phyloP scores from a whole-genome alignment of 2,888 invertebrate genomes.

The Myopa tessellatipennis region DNA sequence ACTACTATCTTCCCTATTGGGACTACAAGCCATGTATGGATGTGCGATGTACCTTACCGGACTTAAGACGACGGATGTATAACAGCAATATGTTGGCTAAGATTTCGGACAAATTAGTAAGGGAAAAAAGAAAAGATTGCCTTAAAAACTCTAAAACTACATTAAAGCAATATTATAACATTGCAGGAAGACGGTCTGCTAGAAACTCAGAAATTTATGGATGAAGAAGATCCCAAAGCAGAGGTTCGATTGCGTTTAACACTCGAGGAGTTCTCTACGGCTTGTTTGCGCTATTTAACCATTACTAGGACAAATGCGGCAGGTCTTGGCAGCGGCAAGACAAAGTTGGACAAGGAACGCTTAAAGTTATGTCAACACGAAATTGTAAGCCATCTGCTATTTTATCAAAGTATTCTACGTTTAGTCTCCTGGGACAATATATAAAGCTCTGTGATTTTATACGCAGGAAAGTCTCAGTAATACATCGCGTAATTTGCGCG shows the following conservation, averaged over 20 bases:
- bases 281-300: conserved; percentile 75
- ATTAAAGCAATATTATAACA: not conserved
- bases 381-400: conserved; percentile 71
- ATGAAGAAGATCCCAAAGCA: conserved; percentile 73
- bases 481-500: conserved; percentile 78
- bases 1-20: conserved; percentile 85
- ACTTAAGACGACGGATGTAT: conserved; percentile 86
- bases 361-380: conserved; percentile 83
- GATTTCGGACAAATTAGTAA: conserved; percentile 82
- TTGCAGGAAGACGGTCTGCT: conserved; percentile 76
- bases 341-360: conserved; percentile 86
- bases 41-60: conserved; percentile 84
- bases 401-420: not conserved
- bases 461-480: conserved; percentile 79
- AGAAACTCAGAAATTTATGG: conserved; percentile 73
- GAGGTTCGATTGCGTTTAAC: conserved; percentile 75
- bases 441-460: conserved; percentile 7
- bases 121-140: not conserved
- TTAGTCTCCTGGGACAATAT: no score
- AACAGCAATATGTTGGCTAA: conserved; percentile 86
- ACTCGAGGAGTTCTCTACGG: conserved; percentile 75
- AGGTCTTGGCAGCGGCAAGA: conserved; percentile 78
- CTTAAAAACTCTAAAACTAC: not conserved
- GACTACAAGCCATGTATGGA: conserved; percentile 91
- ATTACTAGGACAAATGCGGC: conserved; percentile 73